Base-by-base conservation (phyloP, 2,113 vertebrate species). In the Epinephelus fuscoguttatus region DNA sequence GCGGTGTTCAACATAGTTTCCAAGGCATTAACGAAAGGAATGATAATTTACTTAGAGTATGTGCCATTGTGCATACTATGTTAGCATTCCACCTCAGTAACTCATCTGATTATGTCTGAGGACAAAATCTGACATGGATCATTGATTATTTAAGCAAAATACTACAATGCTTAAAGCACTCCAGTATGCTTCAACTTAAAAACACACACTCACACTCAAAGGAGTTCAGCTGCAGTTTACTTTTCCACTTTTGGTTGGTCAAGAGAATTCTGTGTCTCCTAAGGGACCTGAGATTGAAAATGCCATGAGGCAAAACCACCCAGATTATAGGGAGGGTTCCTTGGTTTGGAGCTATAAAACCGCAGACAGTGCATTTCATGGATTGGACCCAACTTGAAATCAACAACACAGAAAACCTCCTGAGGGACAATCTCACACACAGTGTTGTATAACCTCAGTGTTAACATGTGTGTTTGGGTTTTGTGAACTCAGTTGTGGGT, bases 281-380 rank as follows among this genome's bases (percentile, higher is more conserved):
- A 12, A 45, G 37, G 14, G 70, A 69, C 50, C 13, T 21, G 80
- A 80, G 7, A 11, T 47, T 84, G 70, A 62, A 78, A 70, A 82
- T 80, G 64, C 64, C 15, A 0, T 57, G 27, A 64, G 60, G 45
- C 63, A 75, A 72, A 89, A 85, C 70, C 23, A 2, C 60, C 30
- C 21, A 74, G 74, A 89, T 78, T 87, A 87, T 50, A 75, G 75
- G 60, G 87, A 88, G 75, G 75, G 61, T 49, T 83, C 57, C 47
- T 81, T 70, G 69, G 42, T 84, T 86, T 83, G 23, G 14, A 81
- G 21, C 53, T 63, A 33, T 82, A 66, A 85, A 88, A 53, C 62
- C 67, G 74, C 64, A 68, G 71, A 49, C 18, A 57, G 9, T 53
- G 49, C 40, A 23, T 74, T 74, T 77, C 33, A 50, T 75, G 70